Base-by-base conservation (phyloP, 2,113 vertebrate species). In the Cyprichromis sp. region DNA sequence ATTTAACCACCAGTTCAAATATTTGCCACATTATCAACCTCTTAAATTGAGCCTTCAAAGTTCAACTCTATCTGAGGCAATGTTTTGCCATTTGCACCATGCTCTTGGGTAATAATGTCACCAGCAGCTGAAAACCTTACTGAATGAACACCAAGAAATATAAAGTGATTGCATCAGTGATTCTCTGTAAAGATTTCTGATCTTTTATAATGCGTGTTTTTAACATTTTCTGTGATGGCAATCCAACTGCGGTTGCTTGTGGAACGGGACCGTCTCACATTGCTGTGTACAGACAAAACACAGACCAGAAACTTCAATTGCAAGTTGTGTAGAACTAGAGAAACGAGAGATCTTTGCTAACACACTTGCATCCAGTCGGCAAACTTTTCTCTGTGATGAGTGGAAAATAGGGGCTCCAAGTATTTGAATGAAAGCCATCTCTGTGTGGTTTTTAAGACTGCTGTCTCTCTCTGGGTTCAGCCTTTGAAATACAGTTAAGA, bases 71-170 rank as follows among this genome's bases (percentile, higher is more conserved):
- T 91, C 84, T 61, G 52, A 63, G 84, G 81, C 80, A 79, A 86
- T 73, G 82, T 88, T 91, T 92, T 12, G 6, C 73, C 95, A 96
- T 92, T 91, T 94, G 92, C 92, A 91, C 93, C 93, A 80, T 82
- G 66, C 84, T 92, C 96, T 94, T 96, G 97, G 96, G 95, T 97
- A 97, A 95, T 94, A 95, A 97, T 87, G 96, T 97, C 97, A 96
- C 96, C 94, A 93, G 93, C 95, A 95, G 93, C 95, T 96, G 95
- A 94, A 96, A 96, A 95, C 93, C 95, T 95, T 94, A 96, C 95
- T 95, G 96, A 97, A 96, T 94, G 92, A 94, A 93, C 89, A 97
- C 97, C 97, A 98, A 97, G 96, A 96, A 97, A 97, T 98, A 97
- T 96, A 98, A 92, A 94, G 93, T 96, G 96, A 96, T 97, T 97